Percentiles rank a stretch among this genome's conserved stretches.
phyloP scores from a whole-genome alignment of 2,888 invertebrate genomes.

The Papilio elwesi region DNA sequence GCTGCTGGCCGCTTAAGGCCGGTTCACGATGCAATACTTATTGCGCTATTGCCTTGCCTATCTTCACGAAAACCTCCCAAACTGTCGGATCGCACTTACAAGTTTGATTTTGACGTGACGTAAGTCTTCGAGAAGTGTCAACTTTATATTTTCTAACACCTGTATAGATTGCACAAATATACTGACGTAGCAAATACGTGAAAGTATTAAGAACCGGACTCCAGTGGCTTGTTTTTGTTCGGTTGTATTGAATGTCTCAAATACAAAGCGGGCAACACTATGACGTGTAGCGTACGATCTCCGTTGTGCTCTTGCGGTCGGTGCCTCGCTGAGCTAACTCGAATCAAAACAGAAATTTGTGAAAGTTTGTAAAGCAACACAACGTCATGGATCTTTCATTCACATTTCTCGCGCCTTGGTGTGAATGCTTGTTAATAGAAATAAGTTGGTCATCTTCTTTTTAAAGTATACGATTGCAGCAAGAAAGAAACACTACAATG shows the following conservation, averaged over 20 bases:
- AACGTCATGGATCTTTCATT: constrained; percentile 38
- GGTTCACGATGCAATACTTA: constrained; percentile 74
- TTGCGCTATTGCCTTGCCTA: constrained; percentile 73
- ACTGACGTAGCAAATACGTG: not conserved
- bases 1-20: constrained; percentile 81
- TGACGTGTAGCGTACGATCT: not conserved
- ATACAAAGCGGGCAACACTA: not conserved
- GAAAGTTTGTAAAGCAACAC: constrained; percentile 36
- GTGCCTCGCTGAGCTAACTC: constrained; percentile 31
- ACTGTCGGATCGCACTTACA: constrained; percentile 55
- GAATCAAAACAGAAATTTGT: constrained; percentile 40
- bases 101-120: constrained; percentile 65
- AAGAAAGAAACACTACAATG: constrained; percentile 22
- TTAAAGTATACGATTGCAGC: constrained; percentile 33
- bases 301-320: not conserved
- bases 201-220: not conserved
- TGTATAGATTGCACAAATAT: not conserved
- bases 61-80: constrained; percentile 69
- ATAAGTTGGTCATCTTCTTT: constrained; percentile 38
- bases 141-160: not conserved
- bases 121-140: constrained; percentile 28
- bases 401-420: constrained; percentile 38
- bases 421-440: constrained; percentile 39
- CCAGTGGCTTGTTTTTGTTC: not conserved
- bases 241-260: not conserved